Evolutionary conservation across 2,888 invertebrate species (phyloP).

Genomic region (Amitus sp.): DNA sequence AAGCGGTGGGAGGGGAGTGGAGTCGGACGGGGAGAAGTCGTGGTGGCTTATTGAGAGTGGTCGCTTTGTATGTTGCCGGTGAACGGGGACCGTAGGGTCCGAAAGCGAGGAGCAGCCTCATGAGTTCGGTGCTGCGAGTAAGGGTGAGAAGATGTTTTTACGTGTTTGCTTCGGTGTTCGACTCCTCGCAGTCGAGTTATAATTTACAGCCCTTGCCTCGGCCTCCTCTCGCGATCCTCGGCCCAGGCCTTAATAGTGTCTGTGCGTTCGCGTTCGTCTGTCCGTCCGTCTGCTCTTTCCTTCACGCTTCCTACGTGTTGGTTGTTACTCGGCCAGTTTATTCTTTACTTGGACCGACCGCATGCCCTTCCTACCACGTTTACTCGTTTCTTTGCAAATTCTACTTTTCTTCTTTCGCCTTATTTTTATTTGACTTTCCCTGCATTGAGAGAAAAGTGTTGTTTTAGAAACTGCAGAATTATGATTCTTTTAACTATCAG

Average conservation of each 20-base stretch:
- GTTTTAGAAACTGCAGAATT: too few species aligned
- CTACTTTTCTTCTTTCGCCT: too few species aligned
- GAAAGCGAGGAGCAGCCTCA: conserved; percentile 43
- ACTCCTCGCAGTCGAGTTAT: conserved; percentile 63
- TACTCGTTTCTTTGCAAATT: too few species aligned
- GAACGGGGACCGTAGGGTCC: conserved; percentile 44
- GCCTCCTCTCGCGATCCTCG: conserved; percentile 40
- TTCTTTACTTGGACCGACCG: too few species aligned
- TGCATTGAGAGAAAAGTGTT: too few species aligned
- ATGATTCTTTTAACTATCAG: too few species aligned
- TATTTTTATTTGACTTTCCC: too few species aligned
- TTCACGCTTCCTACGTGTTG: too few species aligned
- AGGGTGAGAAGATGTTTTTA: conserved; percentile 57
- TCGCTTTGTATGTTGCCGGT: too few species aligned
- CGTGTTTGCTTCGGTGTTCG: conserved; percentile 58
- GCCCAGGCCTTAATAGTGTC: conserved; percentile 50
- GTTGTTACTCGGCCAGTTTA: too few species aligned
- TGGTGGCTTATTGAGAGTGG: conserved; percentile 50
- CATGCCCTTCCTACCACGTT: too few species aligned
- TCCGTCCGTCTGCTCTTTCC: conserved; percentile 41
- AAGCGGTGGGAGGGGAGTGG: not conserved
- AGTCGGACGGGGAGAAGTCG: conserved; percentile 36
- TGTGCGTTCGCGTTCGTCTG: too few species aligned
- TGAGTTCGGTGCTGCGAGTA: conserved; percentile 33
- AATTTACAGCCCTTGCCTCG: conserved; percentile 42